Evolutionary conservation across 2,888 invertebrate species (phyloP), one percentile per base, ranked within the genome.

Genomic region (Drosophila villosipedis): DNA sequence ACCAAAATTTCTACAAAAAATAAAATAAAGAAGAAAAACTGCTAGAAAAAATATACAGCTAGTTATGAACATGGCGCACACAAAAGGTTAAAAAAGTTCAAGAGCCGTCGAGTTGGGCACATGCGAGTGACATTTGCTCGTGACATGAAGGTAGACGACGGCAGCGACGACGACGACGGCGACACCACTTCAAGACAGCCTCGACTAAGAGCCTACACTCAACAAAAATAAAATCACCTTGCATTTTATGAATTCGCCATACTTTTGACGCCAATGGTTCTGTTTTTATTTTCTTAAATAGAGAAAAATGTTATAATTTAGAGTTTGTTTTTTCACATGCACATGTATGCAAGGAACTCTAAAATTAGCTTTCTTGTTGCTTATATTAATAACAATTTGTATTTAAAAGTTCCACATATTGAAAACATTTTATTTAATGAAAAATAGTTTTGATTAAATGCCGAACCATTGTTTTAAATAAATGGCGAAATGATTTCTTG

Each of bases 51-150:
- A 33, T 30, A 54, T 73, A 62, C 71, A 80, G 84, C 67, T 80
- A 83, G 85, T 85, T 85, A 85, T 85, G 87, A 85, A 75, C 83
- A 85, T 69, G 75, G 73, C 67, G 70, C 77, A 76, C 77, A 83
- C 76, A 88, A 83, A 82, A 89, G 87, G 87, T 87, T 87, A 87
- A 86, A 84, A 82, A 86, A 86, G 87, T 87, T 87, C 87, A 87
- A 87, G 87, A 86, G 82, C 74, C 85, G 73, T 68, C 83, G 85
- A 80, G 83, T 54, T 78, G 66, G 82, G 87, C 87, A 58, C 85
- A 85, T 84, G 85, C 83, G 76, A 85, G 87, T 85, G 85, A 85
- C 85, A 85, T 85, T 87, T 87, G 87, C 87, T 85, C 85, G 85
- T 87, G 84, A 89, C 83, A 78, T 82, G 67, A 80, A 84, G 89